phyloP scores from a whole-genome alignment of 2,113 vertebrate genomes.

The Herpailurus yagouaroundi region DNA sequence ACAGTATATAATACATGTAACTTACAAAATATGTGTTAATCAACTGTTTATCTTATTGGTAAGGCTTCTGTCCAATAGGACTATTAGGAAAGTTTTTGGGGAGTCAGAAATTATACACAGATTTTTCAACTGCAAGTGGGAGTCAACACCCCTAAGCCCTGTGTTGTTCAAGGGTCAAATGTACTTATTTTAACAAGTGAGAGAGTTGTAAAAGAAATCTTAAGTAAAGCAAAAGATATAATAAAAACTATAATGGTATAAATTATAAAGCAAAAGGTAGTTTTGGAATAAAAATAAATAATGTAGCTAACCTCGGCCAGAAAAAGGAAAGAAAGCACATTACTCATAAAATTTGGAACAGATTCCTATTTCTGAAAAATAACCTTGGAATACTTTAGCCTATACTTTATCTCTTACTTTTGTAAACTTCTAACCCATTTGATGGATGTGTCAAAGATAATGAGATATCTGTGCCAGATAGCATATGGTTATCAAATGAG shows the following conservation, averaged over 20 bases:
- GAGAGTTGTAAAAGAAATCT: not conserved
- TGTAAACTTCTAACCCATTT: not conserved
- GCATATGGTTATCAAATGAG: not conserved
- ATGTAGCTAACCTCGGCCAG: not conserved
- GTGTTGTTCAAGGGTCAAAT: not conserved
- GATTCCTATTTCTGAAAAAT: not conserved
- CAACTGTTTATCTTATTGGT: not conserved
- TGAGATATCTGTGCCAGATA: not conserved
- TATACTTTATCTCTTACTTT: not conserved
- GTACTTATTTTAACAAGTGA: not conserved
- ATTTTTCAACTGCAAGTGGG: not conserved
- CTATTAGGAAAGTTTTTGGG: not conserved
- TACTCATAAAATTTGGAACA: not conserved
- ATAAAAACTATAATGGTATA: not conserved
- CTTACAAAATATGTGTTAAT: not conserved
- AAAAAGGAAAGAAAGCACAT: not conserved
- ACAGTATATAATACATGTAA: not conserved
- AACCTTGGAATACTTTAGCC: not conserved
- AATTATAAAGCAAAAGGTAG: not conserved
- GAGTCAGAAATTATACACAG: not conserved
- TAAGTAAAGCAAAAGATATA: not conserved
- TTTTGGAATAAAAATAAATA: constrained; percentile 28
- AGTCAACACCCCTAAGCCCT: not conserved
- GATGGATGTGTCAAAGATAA: not conserved
- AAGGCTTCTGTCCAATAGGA: not conserved